Base-by-base conservation (phyloP, 2,797 vertebrate species). In the Enteromius trimaculatus region DNA sequence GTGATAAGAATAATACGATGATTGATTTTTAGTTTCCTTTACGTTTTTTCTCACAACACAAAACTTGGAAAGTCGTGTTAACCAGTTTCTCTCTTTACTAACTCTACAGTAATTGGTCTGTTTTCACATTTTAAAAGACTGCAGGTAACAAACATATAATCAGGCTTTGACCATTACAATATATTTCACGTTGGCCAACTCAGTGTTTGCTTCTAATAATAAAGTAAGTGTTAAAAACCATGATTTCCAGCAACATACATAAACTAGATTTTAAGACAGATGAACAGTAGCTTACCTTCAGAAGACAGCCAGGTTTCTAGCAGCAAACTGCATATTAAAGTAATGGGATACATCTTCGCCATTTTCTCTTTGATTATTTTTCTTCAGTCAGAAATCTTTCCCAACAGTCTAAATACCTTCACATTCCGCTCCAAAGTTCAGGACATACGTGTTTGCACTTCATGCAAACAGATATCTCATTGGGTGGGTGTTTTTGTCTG, bases 401-500 rank as follows among this genome's bases (percentile, higher is more conserved):
- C 9, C 79, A 72, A 42, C 55, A 47, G 80, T 11, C 21, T 3
- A 7, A 31, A 80, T 65, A 85, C 60, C 75, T 51, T 75, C 72
- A 89, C 80, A 60, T 83, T 81, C 29, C 19, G 17, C 90, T 94
- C 93, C 93, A 95, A 95, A 95, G 94, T 95, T 89, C 94, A 94
- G 64, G 69, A 65, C 77, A 83, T 44, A 87, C 74, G 49, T 94
- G 90, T 94, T 95, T 95, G 87, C 91, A 66, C 77, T 80, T 42
- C 21, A 84, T 71, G 84, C 47, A 90, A 90, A 88, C 85, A 80
- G 86, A 79, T 62, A 23, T 17, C 13, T 62, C 39, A 71, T 49
- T 17, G 42, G 16, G 65, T 49, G 42, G 9, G 42, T 62, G 53
- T 69, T 47, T 49, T 53, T 75, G 10, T 31, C 47, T 55, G 71